Percentiles rank a stretch among this genome's conserved stretches.
Evolutionary conservation across 2,888 invertebrate species (phyloP).

Genomic region (Pardosa pseudoannulata): DNA sequence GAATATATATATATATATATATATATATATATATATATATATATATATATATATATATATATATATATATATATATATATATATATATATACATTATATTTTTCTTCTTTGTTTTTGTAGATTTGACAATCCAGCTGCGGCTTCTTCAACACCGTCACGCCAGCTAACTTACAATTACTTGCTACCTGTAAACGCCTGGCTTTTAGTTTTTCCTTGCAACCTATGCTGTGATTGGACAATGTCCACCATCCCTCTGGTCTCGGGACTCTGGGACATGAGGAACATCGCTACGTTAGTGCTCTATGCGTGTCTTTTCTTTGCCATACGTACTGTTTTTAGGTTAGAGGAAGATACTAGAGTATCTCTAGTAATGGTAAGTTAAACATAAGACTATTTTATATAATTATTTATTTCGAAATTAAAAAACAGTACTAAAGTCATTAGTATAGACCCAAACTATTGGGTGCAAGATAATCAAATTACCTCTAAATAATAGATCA

Average conservation of each 20-base stretch:
- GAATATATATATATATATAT: too few relatives aligned
- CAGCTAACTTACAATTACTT: conserved; percentile 97
- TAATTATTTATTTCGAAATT: too few relatives aligned
- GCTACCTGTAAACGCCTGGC: conserved; percentile 92
- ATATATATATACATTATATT: too few relatives aligned
- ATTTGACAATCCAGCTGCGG: conserved; percentile 98
- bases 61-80: too few relatives aligned
- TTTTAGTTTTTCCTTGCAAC: conserved; percentile 91
- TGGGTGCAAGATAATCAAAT: too few relatives aligned
- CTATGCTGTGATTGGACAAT: conserved; percentile 99
- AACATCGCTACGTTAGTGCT: conserved; percentile 88
- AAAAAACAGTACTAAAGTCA: too few relatives aligned
- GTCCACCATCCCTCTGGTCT: conserved; percentile 93
- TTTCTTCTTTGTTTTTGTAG: too few relatives aligned
- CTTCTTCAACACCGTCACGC: conserved; percentile 88
- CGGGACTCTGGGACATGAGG: conserved; percentile 86
- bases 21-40: too few relatives aligned
- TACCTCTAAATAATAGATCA: too few relatives aligned
- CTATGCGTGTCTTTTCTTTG: conserved; percentile 80
- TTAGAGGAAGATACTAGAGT: conserved; percentile 56
- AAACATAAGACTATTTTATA: too few relatives aligned
- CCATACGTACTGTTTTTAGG: conserved; percentile 75
- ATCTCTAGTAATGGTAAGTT: conserved; percentile 52
- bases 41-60: too few relatives aligned
- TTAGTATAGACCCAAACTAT: too few relatives aligned